A percentile compares a stretch with the other conserved stretches of the same genome.
Evolutionary conservation across 1,140 invertebrate species (phyloP).

Genomic region (Aphis craccivora): DNA sequence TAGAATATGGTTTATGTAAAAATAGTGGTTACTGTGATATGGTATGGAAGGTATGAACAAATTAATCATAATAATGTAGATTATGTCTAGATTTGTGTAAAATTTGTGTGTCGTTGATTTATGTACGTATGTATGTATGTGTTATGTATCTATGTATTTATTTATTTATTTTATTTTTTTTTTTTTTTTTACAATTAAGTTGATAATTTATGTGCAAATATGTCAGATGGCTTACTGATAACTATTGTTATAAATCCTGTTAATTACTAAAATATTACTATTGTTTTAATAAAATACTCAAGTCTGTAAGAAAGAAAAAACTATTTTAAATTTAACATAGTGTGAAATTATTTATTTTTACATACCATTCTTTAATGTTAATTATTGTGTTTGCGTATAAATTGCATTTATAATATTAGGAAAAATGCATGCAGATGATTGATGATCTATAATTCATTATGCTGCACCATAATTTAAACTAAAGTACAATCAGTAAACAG

Average conservation of each 20-base stretch:
- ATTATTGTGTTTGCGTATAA: not conserved
- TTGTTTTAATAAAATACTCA: not conserved
- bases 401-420: too few relatives aligned
- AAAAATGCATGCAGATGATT: not conserved
- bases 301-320: not conserved
- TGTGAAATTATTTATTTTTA: not conserved
- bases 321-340: not conserved
- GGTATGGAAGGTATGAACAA: conserved; percentile 51
- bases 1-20: not conserved
- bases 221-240: not conserved
- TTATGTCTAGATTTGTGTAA: conserved; percentile 7
- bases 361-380: not conserved
- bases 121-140: conserved; percentile 9
- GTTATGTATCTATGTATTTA: conserved; percentile 19
- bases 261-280: not conserved
- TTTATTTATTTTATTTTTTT: conserved; percentile 22
- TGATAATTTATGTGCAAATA: not conserved
- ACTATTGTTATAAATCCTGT: not conserved
- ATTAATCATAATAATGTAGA: conserved; percentile 31
- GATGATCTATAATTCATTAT: not conserved
- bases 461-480: not conserved
- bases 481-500: not conserved
- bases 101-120: conserved; percentile 22
- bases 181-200: not conserved
- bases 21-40: conserved; percentile 51